A percentile compares a stretch with the other conserved stretches of the same genome.
phyloP scores from a whole-genome alignment of 2,113 vertebrate species.

The Hippoglossus stenolepis region DNA sequence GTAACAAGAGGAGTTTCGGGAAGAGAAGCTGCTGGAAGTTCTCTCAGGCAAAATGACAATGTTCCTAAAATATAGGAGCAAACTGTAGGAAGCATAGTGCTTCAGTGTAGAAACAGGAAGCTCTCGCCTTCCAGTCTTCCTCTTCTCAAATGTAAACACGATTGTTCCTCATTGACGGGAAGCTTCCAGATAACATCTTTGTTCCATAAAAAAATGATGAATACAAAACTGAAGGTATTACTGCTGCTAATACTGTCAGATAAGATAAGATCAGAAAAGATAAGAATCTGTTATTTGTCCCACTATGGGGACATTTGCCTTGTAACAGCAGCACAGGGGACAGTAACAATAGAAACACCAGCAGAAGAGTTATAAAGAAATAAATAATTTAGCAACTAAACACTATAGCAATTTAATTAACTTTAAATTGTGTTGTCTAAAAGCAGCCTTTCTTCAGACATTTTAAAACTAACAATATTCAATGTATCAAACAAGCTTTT shows the following conservation, averaged over 20 bases:
- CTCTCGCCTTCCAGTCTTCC: background rate
- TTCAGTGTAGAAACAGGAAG: background rate
- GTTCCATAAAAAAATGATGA: background rate
- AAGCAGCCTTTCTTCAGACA: too few relatives aligned
- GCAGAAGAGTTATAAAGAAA: background rate
- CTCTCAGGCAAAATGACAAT: constrained; percentile 1
- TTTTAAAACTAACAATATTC: too few relatives aligned
- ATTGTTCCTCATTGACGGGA: background rate
- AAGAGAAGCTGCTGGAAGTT: background rate
- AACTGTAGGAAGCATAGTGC: background rate
- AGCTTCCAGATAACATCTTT: background rate
- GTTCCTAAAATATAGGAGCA: background rate
- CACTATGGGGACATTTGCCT: too few relatives aligned
- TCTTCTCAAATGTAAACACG: background rate
- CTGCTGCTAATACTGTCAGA: background rate
- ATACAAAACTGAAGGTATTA: background rate
- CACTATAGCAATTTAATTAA: too few relatives aligned
- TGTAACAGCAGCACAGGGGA: background rate
- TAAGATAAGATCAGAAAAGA: background rate
- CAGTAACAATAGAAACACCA: background rate
- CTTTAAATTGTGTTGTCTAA: too few relatives aligned
- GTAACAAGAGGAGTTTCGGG: background rate
- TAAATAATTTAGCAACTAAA: background rate
- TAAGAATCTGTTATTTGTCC: background rate
- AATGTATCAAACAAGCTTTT: too few relatives aligned